phyloP scores from a whole-genome alignment of 2,113 vertebrate genomes.

The Cisticola juncidis region DNA sequence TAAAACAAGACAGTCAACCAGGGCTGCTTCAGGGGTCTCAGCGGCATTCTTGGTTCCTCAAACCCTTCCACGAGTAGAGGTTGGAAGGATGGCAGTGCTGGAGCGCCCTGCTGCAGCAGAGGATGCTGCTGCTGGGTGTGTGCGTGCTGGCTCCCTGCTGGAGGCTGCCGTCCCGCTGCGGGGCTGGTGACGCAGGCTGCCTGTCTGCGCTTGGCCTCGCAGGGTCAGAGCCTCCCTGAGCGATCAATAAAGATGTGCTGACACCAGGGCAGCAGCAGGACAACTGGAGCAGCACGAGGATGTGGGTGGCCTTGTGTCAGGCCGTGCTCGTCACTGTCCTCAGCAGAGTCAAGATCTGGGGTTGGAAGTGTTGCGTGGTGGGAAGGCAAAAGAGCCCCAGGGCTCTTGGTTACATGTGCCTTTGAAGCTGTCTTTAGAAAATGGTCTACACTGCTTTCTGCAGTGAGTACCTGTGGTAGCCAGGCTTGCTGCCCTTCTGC shows the following conservation, averaged over 20 bases:
- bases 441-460: background rate
- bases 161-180: background rate
- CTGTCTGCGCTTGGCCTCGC: background rate
- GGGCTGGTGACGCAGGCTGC: background rate
- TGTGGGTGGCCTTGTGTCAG: accelerated
- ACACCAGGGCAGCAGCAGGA: background rate
- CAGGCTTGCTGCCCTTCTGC: background rate
- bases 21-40: background rate
- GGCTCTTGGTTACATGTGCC: background rate
- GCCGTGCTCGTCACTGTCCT: accelerated
- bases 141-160: background rate
- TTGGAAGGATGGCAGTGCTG: background rate
- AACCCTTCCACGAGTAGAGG: accelerated
- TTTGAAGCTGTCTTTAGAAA: background rate
- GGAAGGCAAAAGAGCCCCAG: background rate
- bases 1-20: background rate
- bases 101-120: background rate
- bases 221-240: background rate
- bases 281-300: background rate
- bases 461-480: background rate
- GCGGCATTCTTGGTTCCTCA: accelerated
- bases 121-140: background rate
- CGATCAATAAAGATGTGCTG: background rate
- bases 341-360: background rate
- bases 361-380: background rate